Evolutionary conservation across 1,140 invertebrate genomes (phyloP).

Genomic region (Adoxophyes honmai): DNA sequence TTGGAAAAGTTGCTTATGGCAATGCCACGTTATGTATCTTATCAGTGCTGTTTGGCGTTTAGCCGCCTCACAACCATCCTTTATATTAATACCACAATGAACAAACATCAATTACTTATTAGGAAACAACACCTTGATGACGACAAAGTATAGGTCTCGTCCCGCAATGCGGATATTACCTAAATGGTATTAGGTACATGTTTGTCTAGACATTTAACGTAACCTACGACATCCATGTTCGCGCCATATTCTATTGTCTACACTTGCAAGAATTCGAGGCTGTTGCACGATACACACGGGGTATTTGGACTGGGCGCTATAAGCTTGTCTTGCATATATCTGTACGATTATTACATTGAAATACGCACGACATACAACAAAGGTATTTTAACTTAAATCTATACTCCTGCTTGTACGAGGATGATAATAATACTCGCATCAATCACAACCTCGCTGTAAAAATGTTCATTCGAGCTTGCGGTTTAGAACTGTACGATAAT

Average conservation of each 20-base stretch:
- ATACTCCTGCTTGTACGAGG: conserved; percentile 35
- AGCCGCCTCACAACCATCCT: conserved; percentile 36
- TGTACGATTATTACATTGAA: conserved; percentile 27
- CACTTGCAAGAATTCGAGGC: conserved; percentile 40
- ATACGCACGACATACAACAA: conserved; percentile 50
- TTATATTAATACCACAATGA: conserved; percentile 21
- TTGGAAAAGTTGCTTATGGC: conserved; percentile 10
- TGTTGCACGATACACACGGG: conserved; percentile 43
- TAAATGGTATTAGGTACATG: neutral
- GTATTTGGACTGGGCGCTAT: conserved; percentile 20
- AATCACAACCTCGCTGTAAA: conserved; percentile 39
- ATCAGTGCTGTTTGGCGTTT: neutral
- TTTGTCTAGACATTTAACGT: conserved; percentile 1
- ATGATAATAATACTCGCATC: conserved; percentile 22
- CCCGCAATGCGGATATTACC: conserved; percentile 9
- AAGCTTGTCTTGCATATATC: conserved; percentile 23
- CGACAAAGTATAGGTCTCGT: neutral
- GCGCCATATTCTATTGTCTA: neutral
- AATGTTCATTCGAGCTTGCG: conserved; percentile 30
- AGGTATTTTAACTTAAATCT: conserved; percentile 48
- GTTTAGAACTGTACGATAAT: conserved; percentile 17
- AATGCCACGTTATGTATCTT: conserved; percentile 15
- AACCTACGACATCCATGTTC: conserved; percentile 10
- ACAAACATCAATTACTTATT: conserved; percentile 24
- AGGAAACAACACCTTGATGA: conserved; percentile 18